Conservation (phyloP, 2,113 vertebrate genomes). For the Eptesicus fuscus region DNA sequence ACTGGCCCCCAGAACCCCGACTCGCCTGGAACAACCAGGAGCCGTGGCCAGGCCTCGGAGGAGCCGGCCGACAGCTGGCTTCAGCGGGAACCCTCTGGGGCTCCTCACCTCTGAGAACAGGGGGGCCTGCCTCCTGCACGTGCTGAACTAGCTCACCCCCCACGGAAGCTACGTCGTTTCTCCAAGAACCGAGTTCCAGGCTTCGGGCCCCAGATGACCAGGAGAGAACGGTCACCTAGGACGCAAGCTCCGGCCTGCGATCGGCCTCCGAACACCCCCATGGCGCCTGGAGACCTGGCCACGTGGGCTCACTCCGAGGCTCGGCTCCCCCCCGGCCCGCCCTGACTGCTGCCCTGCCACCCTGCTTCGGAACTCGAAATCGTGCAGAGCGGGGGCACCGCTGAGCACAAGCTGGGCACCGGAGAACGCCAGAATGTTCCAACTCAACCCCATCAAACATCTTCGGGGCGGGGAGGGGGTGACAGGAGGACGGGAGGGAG, state of each 20-base stretch:
- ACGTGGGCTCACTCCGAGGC: neutral
- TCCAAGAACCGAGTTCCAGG: neutral
- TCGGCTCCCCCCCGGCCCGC: neutral
- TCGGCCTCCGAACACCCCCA: neutral
- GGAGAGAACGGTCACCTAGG: neutral
- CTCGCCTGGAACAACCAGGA: rapidly evolving
- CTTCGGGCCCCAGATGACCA: neutral
- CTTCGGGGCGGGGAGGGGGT: neutral
- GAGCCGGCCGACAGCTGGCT: neutral
- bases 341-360: neutral
- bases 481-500: neutral
- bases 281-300: rapidly evolving
- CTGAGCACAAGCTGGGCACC: rapidly evolving
- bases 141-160: neutral
- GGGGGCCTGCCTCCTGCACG: rapidly evolving
- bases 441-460: rapidly evolving
- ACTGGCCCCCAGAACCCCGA: neutral
- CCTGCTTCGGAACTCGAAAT: neutral
- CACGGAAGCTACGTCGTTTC: rapidly evolving
- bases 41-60: neutral
- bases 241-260: rapidly evolving
- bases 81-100: neutral
- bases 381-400: rapidly evolving
- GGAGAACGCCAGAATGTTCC: rapidly evolving
- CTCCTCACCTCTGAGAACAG: neutral